These are phyloP conservation scores for Neosilurus mollespiculum DNA, from an alignment of 2,797 vertebrate genomes.

Conservation along the genomic window DNA sequence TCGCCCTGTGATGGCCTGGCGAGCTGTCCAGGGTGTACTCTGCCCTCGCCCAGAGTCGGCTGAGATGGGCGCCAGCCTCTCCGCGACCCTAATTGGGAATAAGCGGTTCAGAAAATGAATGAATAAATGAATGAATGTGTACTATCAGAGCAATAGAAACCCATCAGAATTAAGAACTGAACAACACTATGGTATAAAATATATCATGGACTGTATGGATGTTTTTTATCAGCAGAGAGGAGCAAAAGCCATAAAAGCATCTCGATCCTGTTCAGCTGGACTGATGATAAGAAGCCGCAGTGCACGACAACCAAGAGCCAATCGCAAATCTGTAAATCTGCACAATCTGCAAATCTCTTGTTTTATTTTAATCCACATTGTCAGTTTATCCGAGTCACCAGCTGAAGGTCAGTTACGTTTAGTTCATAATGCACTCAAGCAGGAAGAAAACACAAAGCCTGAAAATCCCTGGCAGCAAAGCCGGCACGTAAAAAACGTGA, in stretches of 20 bases:
- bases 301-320: neutral
- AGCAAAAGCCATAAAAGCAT: neutral
- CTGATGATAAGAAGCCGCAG: conserved; percentile 7
- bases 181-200: neutral
- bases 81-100: too few relatives aligned
- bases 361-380: conserved; percentile 33
- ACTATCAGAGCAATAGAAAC: neutral
- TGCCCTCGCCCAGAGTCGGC: too few relatives aligned
- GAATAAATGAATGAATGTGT: too few relatives aligned
- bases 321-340: neutral
- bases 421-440: neutral
- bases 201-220: neutral
- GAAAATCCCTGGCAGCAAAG: conserved; percentile 31
- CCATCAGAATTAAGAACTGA: neutral
- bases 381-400: conserved; percentile 39
- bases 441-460: conserved; percentile 6
- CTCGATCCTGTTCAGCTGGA: neutral
- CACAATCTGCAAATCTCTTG: conserved; percentile 35
- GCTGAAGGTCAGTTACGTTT: conserved; percentile 27
- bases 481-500: conserved; percentile 36
- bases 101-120: too few relatives aligned
- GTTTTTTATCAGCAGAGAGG: neutral
- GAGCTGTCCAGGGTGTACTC: too few relatives aligned
- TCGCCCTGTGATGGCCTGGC: too few relatives aligned
- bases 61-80: too few relatives aligned